A percentile compares a stretch with the other conserved stretches of the same genome.
phyloP scores from a whole-genome alignment of 2,797 vertebrate species.

The Antennarius maculatus region DNA sequence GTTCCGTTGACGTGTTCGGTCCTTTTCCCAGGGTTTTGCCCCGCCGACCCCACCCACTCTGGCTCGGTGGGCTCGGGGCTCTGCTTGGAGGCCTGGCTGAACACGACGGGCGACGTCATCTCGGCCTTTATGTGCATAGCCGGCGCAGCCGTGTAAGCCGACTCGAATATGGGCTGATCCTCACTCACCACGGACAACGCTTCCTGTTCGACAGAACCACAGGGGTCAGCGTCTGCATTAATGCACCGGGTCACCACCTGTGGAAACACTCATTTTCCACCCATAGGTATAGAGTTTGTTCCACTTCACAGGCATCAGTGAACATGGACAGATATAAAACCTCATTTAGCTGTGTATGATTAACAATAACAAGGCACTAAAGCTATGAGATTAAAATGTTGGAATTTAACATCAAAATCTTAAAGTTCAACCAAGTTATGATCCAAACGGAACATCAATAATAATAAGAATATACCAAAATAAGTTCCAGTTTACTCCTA shows the following conservation, averaged over 20 bases:
- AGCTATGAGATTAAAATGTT: too few species aligned
- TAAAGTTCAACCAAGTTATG: too few species aligned
- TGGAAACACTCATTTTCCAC: constrained; percentile 46
- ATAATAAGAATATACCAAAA: neutral
- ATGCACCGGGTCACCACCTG: constrained; percentile 25
- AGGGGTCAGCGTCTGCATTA: constrained; percentile 45
- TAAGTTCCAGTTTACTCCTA: neutral
- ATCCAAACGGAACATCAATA: neutral
- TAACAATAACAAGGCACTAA: neutral
- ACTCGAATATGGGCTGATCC: constrained; percentile 85
- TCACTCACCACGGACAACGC: constrained; percentile 87
- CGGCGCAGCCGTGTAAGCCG: constrained; percentile 70
- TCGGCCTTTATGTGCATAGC: constrained; percentile 84
- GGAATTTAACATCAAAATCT: too few species aligned
- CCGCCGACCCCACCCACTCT: constrained; percentile 73
- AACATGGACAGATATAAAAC: neutral
- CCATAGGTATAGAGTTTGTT: constrained; percentile 3
- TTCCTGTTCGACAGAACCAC: constrained; percentile 77
- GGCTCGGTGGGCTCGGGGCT: constrained; percentile 77
- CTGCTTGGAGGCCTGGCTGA: constrained; percentile 77
- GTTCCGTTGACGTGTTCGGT: constrained; percentile 83
- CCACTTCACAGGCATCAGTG: neutral
- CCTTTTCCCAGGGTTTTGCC: constrained; percentile 75
- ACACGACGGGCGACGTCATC: constrained; percentile 76
- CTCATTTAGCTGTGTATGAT: neutral